Conservation (phyloP, 2,797 vertebrate species). For the Tinamus major region DNA sequence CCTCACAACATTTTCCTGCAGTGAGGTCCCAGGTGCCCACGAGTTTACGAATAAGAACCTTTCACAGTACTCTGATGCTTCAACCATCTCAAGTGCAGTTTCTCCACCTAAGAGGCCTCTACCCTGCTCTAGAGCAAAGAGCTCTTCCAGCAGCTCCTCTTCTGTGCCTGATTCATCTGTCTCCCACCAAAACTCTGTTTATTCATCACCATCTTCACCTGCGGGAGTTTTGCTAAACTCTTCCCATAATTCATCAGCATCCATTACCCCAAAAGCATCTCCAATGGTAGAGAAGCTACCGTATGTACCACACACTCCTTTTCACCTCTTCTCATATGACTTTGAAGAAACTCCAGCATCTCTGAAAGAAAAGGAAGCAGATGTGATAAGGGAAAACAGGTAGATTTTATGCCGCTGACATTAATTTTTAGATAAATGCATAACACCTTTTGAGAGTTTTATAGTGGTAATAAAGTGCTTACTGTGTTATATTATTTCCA, state of each 20-base stretch:
- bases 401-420: slow-evolving; percentile 70
- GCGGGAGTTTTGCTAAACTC: slow-evolving; percentile 11
- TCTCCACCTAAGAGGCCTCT: slow-evolving; percentile 78
- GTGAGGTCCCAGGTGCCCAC: slow-evolving; percentile 60
- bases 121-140: slow-evolving; percentile 70
- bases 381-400: slow-evolving; percentile 83
- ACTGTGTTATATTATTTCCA: not conserved
- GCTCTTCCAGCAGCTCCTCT: slow-evolving; percentile 39
- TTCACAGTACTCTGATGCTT: slow-evolving; percentile 83
- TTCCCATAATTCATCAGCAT: slow-evolving; percentile 74
- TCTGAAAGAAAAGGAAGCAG: slow-evolving; percentile 80
- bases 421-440: not conserved
- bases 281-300: slow-evolving; percentile 83
- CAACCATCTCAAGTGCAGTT: slow-evolving; percentile 78
- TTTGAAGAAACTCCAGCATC: slow-evolving; percentile 83
- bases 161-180: slow-evolving; percentile 75
- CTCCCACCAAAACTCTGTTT: slow-evolving; percentile 38
- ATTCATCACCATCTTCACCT: slow-evolving; percentile 65
- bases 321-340: slow-evolving; percentile 92
- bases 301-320: slow-evolving; percentile 92
- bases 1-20: slow-evolving; percentile 52
- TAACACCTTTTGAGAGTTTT: not conserved
- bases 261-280: slow-evolving; percentile 76
- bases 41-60: slow-evolving; percentile 75
- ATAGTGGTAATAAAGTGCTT: not conserved